phyloP scores from a whole-genome alignment of 2,888 invertebrate species.

The Drosophila rubida region DNA sequence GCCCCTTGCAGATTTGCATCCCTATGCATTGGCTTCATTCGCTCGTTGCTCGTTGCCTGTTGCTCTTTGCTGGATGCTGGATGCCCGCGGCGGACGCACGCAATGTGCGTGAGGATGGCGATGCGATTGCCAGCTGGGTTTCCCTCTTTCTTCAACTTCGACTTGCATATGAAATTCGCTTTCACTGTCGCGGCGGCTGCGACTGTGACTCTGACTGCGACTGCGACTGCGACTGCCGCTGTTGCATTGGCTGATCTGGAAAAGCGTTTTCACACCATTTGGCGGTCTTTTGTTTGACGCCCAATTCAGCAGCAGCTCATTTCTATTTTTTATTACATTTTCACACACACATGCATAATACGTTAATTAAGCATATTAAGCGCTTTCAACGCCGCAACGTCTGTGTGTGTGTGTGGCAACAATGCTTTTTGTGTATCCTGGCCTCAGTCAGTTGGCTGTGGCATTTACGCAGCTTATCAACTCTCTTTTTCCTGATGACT shows the following conservation, averaged over 20 bases:
- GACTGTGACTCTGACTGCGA: conserved; percentile 37
- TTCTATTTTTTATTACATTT: conserved; percentile 52
- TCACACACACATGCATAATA: conserved; percentile 59
- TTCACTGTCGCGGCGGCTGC: conserved; percentile 58
- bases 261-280: conserved; percentile 69
- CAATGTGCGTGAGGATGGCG: conserved; percentile 60
- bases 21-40: conserved; percentile 34
- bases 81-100: conserved; percentile 39
- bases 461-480: conserved; percentile 34
- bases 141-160: conserved; percentile 1
- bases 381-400: conserved; percentile 57
- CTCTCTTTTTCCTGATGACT: conserved; percentile 67
- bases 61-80: not conserved
- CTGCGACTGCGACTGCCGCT: conserved; percentile 49
- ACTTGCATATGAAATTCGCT: conserved; percentile 71
- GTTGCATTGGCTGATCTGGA: conserved; percentile 63
- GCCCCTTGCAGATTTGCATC: conserved; percentile 56
- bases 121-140: conserved; percentile 3
- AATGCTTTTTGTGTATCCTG: conserved; percentile 48
- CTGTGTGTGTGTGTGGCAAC: not conserved
- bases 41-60: not conserved
- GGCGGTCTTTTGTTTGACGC: conserved; percentile 39
- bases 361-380: conserved; percentile 70
- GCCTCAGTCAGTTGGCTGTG: conserved; percentile 44
- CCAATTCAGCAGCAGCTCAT: conserved; percentile 55